Conservation (phyloP, 2,113 vertebrate genomes). For the Emberiza fucata region DNA sequence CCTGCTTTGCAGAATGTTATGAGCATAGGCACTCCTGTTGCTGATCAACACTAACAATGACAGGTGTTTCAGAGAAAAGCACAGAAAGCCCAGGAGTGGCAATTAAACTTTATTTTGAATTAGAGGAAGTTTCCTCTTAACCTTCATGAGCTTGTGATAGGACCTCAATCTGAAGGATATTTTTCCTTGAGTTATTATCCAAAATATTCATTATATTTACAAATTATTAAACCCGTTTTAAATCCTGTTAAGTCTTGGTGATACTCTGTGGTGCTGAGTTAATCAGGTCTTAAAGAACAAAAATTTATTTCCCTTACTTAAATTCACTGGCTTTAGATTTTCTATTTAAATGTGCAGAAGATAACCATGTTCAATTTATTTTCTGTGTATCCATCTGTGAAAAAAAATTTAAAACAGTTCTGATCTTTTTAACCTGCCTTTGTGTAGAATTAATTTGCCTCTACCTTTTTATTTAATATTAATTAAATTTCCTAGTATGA, state of each 20-base stretch:
- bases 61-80: neutral
- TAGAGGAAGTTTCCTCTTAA: conserved; percentile 35
- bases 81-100: neutral
- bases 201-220: neutral
- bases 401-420: neutral
- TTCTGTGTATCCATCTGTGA: neutral
- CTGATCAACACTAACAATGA: neutral
- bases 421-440: neutral
- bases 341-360: neutral
- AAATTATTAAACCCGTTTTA: neutral
- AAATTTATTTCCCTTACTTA: neutral
- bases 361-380: neutral
- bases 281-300: neutral
- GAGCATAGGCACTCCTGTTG: neutral
- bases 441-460: neutral
- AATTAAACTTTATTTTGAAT: conserved; percentile 28
- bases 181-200: neutral
- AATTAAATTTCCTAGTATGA: neutral
- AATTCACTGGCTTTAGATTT: neutral
- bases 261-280: neutral
- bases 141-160: neutral
- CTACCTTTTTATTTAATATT: neutral
- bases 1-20: neutral
- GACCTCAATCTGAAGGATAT: neutral
- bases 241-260: neutral